Percentiles rank a stretch among this genome's conserved stretches.
These are phyloP conservation scores for Dysdera silvatica DNA, from an alignment of 1,140 invertebrate genomes.

Conservation along the genomic window DNA sequence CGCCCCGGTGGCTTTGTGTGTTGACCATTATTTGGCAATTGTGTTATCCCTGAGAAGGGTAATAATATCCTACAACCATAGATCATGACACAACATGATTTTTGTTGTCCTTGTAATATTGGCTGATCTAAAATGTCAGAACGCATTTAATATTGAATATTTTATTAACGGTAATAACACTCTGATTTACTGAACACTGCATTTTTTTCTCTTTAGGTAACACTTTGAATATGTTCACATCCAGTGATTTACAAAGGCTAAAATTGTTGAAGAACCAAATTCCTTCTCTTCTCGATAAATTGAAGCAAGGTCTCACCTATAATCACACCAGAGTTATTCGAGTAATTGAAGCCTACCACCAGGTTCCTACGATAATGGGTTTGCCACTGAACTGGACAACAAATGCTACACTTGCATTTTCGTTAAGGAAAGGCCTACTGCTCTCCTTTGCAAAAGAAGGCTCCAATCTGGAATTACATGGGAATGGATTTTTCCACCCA, in stretches of 20 bases:
- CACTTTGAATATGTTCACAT: not conserved
- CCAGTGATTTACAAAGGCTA: not conserved
- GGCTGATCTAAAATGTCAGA: too few relatives aligned
- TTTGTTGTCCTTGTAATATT: too few relatives aligned
- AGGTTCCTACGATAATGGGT: slow-evolving; percentile 29
- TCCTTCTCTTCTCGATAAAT: not conserved
- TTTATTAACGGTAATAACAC: too few relatives aligned
- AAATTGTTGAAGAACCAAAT: not conserved
- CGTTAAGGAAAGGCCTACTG: slow-evolving; percentile 2
- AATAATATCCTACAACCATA: too few relatives aligned
- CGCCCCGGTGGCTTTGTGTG: too few relatives aligned
- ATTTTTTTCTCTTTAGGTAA: not conserved
- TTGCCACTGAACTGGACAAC: slow-evolving; percentile 30
- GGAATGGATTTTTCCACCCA: not conserved
- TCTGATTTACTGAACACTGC: not conserved
- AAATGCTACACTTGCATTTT: slow-evolving; percentile 17
- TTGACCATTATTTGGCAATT: too few relatives aligned
- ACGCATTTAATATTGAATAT: too few relatives aligned
- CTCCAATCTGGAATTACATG: not conserved
- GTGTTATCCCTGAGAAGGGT: too few relatives aligned
- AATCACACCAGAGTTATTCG: slow-evolving; percentile 13
- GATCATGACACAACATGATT: too few relatives aligned
- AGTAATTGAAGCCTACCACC: slow-evolving; percentile 27
- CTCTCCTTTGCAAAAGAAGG: not conserved
- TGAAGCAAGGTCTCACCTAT: slow-evolving; percentile 4